Conservation (phyloP, 2,113 vertebrate species). For the Chloropsis cyanopogon region DNA sequence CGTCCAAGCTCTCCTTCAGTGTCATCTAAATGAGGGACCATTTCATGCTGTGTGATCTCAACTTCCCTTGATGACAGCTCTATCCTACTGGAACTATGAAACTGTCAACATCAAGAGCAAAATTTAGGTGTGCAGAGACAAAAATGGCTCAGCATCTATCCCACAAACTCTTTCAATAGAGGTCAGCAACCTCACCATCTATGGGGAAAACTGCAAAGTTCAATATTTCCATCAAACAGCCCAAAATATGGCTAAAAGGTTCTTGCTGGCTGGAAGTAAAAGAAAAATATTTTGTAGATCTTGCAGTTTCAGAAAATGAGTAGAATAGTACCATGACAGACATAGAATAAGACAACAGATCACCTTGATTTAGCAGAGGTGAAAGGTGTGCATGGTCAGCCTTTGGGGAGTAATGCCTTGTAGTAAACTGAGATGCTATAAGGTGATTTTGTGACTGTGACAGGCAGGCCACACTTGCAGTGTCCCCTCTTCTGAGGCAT, state of each 20-base stretch:
- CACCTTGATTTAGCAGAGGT: not conserved
- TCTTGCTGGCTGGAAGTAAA: not conserved
- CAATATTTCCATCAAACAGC: not conserved
- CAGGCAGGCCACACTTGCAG: not conserved
- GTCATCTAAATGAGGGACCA: not conserved
- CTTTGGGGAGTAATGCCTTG: not conserved
- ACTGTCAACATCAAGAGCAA: conserved; percentile 48
- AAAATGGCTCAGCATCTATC: conserved; percentile 24
- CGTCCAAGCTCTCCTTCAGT: not conserved
- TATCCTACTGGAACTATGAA: conserved; percentile 50
- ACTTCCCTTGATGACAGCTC: conserved; percentile 51
- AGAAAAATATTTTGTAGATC: not conserved
- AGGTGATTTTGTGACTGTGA: not conserved
- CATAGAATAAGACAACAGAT: not conserved
- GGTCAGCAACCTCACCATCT: conserved; percentile 26
- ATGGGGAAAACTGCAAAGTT: not conserved
- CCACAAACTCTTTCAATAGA: conserved; percentile 25
- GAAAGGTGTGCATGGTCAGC: not conserved
- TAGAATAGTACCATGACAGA: not conserved
- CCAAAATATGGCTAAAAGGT: not conserved
- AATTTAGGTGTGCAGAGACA: conserved; percentile 50
- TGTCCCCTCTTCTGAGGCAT: not conserved
- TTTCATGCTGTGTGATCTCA: conserved; percentile 43
- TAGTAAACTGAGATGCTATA: not conserved
- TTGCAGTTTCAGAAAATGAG: not conserved